Evolutionary conservation across 2,113 vertebrate species (phyloP).

Genomic region (Montifringilla adamsi): DNA sequence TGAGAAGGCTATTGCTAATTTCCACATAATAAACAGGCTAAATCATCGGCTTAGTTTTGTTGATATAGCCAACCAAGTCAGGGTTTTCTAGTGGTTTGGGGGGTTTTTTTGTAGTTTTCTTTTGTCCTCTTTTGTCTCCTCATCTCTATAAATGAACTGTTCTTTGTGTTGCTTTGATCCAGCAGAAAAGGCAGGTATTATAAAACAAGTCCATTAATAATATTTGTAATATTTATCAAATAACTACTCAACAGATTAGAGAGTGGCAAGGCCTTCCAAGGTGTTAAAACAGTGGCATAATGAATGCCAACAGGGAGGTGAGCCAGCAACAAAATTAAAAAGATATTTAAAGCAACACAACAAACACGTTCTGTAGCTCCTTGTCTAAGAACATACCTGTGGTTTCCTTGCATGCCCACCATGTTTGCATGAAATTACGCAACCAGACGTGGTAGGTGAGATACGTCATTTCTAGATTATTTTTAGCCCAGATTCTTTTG

Average conservation of each 20-base stretch:
- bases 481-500: background rate
- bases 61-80: background rate
- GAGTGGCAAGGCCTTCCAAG: background rate
- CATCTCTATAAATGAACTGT: background rate
- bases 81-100: background rate
- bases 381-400: background rate
- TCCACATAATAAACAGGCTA: background rate
- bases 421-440: background rate
- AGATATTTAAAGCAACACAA: background rate
- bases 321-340: background rate
- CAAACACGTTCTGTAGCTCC: background rate
- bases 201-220: background rate
- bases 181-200: background rate
- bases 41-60: background rate
- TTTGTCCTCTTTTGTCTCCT: background rate
- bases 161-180: background rate
- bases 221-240: background rate
- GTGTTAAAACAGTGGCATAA: background rate
- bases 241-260: background rate
- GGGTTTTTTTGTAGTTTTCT: background rate
- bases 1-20: background rate
- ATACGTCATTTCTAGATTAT: background rate
- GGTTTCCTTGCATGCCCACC: rapidly evolving
- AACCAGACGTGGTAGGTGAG: background rate
- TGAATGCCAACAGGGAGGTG: background rate